Evolutionary conservation across 1,140 invertebrate genomes (phyloP).

Genomic region (Dinoponera quadriceps): DNA sequence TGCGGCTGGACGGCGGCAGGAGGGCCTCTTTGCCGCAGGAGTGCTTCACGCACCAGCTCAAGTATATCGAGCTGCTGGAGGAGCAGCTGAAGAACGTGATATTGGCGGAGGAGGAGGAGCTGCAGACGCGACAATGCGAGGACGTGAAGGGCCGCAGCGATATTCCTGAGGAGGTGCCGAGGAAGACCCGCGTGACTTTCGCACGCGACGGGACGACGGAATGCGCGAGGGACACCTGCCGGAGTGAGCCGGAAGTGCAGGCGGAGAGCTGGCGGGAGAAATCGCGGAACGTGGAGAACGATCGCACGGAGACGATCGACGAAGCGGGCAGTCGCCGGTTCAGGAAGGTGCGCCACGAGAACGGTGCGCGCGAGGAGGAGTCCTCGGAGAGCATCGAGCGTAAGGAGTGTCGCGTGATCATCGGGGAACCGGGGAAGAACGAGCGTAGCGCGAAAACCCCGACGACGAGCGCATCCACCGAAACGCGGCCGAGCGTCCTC

Average conservation of each 20-base stretch:
- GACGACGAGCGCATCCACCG: background rate
- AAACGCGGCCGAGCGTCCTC: background rate
- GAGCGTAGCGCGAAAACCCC: background rate
- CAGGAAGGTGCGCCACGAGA: conserved; percentile 43
- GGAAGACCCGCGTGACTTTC: background rate
- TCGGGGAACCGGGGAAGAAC: conserved; percentile 24
- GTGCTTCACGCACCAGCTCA: conserved; percentile 89
- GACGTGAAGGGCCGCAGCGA: conserved; percentile 1
- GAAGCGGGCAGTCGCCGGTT: conserved; percentile 66
- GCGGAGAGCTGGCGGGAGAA: conserved; percentile 69
- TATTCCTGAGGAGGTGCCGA: conserved; percentile 1
- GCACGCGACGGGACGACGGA: background rate
- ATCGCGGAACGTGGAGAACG: conserved; percentile 47
- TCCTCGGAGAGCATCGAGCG: conserved; percentile 65
- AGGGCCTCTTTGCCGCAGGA: conserved; percentile 88
- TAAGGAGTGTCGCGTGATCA: conserved; percentile 62
- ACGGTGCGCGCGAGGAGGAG: conserved; percentile 60
- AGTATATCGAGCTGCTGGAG: conserved; percentile 88
- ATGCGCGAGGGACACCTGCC: background rate
- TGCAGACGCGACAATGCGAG: conserved; percentile 33
- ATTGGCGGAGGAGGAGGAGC: conserved; percentile 76
- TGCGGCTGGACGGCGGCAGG: conserved; percentile 75
- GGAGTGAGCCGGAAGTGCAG: conserved; percentile 47
- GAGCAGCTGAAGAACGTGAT: conserved; percentile 79
- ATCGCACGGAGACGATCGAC: conserved; percentile 64